Base-by-base conservation (phyloP, 1,140 invertebrate genomes). In the Drosophila prosaltans region DNA sequence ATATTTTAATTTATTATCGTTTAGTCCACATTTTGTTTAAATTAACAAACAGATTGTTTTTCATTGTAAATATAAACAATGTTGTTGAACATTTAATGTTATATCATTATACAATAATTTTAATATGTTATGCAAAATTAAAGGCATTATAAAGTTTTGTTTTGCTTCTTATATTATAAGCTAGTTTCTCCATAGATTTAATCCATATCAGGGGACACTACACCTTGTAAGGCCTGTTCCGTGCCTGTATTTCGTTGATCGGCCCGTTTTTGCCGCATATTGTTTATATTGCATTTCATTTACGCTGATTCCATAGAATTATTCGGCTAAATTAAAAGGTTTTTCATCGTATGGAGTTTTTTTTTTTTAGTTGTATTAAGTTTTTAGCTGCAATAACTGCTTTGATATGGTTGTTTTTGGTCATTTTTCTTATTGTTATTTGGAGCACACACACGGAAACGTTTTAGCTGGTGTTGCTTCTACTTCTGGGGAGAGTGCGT, bases 401-500 rank as follows among this genome's bases (percentile, higher is more conserved):
- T 80, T 76, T 55, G 64, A 48, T 55, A 36, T 30, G n/a, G 60
- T 61, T 59, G 45, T 58, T 63, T 48, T 30, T 30, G 39, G 40
- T 65, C 62, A 7, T 36, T 65, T 39, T 65, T 67, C 60, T 65
- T 55, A 58, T 71, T 24, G 43, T 36, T 36, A 68, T 61, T 54
- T 65, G 82, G 75, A 69, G 78, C 81, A 85, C 81, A 83, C 73
- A 83, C 77, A 81, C 81, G 81, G 81, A 85, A 85, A 51, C 54
- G 43, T 30, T 26, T 36, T 32, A 11, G 21, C 11, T 40, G 39
- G 39, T 40, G 39, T 11, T 26, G 45, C n/a, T 8, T 40, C 24
- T 10, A 24, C n/a, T 8, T 40, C 24, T 32, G 24, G 11, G 8
- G 21, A 45, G 55, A 41, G 66, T 88, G 83, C 83, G 83, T 88